phyloP scores from a whole-genome alignment of 1,140 invertebrate species.

The Drosophila prosaltans region DNA sequence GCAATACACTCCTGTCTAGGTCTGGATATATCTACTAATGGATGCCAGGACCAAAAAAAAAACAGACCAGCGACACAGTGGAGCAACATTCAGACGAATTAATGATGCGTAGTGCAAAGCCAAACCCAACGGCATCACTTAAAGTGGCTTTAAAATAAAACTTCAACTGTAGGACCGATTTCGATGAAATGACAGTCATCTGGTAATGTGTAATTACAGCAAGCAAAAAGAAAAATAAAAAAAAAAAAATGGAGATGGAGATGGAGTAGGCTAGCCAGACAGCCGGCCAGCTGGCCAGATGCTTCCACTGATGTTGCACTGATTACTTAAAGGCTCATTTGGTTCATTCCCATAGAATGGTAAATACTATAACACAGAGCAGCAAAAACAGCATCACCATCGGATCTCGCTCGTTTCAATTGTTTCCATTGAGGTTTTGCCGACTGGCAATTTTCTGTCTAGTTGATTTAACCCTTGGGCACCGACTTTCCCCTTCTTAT shows the following conservation, averaged over 20 bases:
- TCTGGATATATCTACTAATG: slow-evolving; percentile 45
- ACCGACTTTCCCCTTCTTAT: not conserved
- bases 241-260: slow-evolving; percentile 2
- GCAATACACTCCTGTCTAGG: not conserved
- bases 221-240: not conserved
- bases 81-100: slow-evolving; percentile 60
- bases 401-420: slow-evolving; percentile 8
- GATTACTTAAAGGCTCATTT: slow-evolving; percentile 14
- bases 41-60: slow-evolving; percentile 27
- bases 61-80: slow-evolving; percentile 30
- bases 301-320: slow-evolving; percentile 15
- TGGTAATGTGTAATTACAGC: slow-evolving; percentile 60
- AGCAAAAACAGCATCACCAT: slow-evolving; percentile 12
- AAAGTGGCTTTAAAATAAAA: slow-evolving; percentile 39
- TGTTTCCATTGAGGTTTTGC: slow-evolving; percentile 9
- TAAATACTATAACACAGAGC: not conserved
- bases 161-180: slow-evolving; percentile 33
- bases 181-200: slow-evolving; percentile 57
- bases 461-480: slow-evolving; percentile 9
- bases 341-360: slow-evolving; percentile 1
- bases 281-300: slow-evolving; percentile 6
- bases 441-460: slow-evolving; percentile 12
- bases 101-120: slow-evolving; percentile 56
- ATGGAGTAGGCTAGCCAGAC: slow-evolving; percentile 4
- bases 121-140: slow-evolving; percentile 34